Conservation (phyloP, 1,140 invertebrate genomes). For the Trachelipus rathkii region DNA sequence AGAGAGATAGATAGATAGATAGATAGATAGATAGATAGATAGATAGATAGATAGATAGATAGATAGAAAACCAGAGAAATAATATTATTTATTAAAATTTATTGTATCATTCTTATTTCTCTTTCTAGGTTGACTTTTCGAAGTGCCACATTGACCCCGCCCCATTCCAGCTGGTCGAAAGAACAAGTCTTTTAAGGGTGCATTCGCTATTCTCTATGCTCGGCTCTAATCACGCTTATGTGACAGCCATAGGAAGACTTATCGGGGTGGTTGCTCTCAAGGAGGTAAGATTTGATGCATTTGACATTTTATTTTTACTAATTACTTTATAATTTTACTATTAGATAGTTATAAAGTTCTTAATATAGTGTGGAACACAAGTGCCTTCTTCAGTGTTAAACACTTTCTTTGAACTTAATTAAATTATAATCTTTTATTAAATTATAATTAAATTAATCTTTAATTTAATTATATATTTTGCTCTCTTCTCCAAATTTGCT, state of each 20-base stretch:
- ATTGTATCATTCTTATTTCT: neutral
- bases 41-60: no score
- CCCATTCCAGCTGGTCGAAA: conserved; percentile 96
- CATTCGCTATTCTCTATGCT: conserved; percentile 96
- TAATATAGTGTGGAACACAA: neutral
- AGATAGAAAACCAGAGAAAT: neutral
- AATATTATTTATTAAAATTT: neutral
- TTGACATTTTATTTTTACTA: neutral
- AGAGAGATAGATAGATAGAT: no score
- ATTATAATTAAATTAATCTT: no score
- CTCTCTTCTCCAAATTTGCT: no score
- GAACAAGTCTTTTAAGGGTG: conserved; percentile 91
- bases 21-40: neutral
- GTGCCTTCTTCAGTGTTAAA: neutral
- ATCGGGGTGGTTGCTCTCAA: conserved; percentile 94
- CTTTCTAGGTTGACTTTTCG: conserved; percentile 71
- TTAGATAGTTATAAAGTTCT: neutral
- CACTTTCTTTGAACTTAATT: neutral
- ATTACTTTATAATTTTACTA: neutral
- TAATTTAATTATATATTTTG: no score
- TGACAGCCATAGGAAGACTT: conserved; percentile 90
- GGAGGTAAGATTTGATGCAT: conserved; percentile 54
- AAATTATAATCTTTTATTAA: neutral
- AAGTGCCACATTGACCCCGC: conserved; percentile 91
- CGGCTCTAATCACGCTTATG: conserved; percentile 94